Conservation (phyloP, 92 coral and sea anemone genomes). For the Parazoanthus swiftii region DNA sequence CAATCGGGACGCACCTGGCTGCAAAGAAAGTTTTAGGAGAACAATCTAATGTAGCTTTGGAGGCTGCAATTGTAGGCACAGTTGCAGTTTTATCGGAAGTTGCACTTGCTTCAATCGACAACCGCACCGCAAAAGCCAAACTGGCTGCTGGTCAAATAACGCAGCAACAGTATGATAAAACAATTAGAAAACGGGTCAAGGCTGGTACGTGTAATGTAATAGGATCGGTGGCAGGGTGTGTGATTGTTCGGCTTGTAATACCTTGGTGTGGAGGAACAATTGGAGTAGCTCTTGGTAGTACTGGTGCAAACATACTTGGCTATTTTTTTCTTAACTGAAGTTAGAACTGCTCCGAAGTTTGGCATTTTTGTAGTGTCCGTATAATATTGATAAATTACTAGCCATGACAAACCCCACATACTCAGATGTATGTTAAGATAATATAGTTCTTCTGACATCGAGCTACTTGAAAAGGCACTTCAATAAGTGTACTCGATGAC, state of each 20-base stretch:
- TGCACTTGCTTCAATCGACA: background rate
- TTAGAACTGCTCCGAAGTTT: too few relatives aligned
- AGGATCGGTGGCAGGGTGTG: constrained; percentile 25
- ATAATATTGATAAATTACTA: too few relatives aligned
- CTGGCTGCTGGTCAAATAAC: background rate
- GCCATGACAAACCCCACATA: too few relatives aligned
- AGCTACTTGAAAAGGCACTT: too few relatives aligned
- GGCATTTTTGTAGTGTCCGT: too few relatives aligned
- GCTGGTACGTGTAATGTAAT: constrained; percentile 26
- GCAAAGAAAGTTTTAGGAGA: background rate
- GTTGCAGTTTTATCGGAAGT: background rate
- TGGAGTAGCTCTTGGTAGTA: constrained; percentile 30
- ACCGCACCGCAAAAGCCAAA: background rate
- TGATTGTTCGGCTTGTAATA: constrained; percentile 27
- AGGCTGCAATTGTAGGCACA: background rate
- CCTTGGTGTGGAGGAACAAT: constrained; percentile 25
- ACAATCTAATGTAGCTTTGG: background rate
- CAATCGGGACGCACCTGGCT: background rate
- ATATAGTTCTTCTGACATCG: too few relatives aligned
- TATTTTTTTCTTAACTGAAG: background rate
- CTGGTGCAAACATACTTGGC: background rate
- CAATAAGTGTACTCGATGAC: too few relatives aligned
- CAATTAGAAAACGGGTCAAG: background rate
- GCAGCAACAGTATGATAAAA: background rate
- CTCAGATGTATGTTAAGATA: too few relatives aligned